These are phyloP conservation scores for Microctenopoma lineatum DNA, from an alignment of 2,797 vertebrate genomes.

Conservation along the genomic window DNA sequence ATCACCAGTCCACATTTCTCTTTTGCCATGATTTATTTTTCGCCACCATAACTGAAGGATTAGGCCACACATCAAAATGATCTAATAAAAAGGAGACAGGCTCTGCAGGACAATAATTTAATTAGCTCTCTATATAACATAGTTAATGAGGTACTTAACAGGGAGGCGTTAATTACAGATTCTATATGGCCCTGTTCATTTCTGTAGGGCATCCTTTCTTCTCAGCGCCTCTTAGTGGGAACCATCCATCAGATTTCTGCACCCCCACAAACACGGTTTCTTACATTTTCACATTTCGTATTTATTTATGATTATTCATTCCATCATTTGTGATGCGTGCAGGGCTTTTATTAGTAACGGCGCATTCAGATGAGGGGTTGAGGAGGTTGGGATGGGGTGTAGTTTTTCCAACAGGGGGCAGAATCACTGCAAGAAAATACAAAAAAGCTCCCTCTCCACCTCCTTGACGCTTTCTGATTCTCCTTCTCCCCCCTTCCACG, in stretches of 20 bases:
- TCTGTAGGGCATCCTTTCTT: conserved; percentile 61
- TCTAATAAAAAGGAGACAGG: conserved; percentile 47
- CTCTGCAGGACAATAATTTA: conserved; percentile 66
- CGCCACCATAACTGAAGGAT: conserved; percentile 38
- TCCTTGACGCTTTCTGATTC: background rate
- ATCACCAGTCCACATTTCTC: conserved; percentile 22
- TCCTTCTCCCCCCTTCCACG: no score
- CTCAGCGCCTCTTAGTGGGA: conserved; percentile 18
- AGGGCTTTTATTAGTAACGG: no score
- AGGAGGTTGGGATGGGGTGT: background rate
- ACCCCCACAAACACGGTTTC: background rate
- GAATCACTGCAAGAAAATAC: conserved; percentile 55
- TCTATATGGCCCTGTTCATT: conserved; percentile 55
- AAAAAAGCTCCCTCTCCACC: background rate
- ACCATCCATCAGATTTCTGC: conserved; percentile 55
- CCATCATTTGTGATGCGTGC: background rate
- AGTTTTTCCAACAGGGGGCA: conserved; percentile 76
- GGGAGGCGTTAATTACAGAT: conserved; percentile 70
- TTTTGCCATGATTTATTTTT: conserved; percentile 12
- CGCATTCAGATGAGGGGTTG: background rate
- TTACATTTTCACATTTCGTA: background rate
- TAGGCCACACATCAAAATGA: conserved; percentile 35
- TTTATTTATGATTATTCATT: background rate
- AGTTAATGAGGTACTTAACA: conserved; percentile 71
- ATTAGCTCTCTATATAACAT: conserved; percentile 66